Evolutionary conservation across 2,113 vertebrate genomes (phyloP).

Genomic region (Canis aureus): DNA sequence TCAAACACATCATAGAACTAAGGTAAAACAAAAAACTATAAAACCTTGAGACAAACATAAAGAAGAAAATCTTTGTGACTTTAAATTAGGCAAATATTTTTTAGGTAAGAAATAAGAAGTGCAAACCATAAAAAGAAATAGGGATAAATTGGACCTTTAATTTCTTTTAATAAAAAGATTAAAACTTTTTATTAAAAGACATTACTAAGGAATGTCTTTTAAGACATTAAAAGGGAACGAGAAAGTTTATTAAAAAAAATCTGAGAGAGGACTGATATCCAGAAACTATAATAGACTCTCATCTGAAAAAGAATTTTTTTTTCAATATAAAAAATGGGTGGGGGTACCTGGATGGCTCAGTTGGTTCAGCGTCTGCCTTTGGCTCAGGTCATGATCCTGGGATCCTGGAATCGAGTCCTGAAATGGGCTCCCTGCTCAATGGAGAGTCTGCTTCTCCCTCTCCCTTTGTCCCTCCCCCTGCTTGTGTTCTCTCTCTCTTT

Average conservation of each 20-base stretch:
- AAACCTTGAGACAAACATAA: neutral
- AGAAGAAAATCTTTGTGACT: conserved; percentile 9
- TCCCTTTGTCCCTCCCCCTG: too few relatives aligned
- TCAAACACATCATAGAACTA: neutral
- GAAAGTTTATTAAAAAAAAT: neutral
- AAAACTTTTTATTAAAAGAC: neutral
- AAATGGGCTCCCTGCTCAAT: too few relatives aligned
- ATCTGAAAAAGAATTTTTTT: neutral
- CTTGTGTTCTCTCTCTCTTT: too few relatives aligned
- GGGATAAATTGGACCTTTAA: neutral
- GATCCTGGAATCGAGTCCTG: too few relatives aligned
- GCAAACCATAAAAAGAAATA: neutral
- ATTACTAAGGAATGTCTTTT: neutral
- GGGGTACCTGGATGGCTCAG: too few relatives aligned
- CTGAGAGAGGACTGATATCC: neutral
- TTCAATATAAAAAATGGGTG: too few relatives aligned
- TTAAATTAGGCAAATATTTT: neutral
- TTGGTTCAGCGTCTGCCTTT: too few relatives aligned
- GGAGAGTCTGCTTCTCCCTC: too few relatives aligned
- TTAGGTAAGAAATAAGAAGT: neutral
- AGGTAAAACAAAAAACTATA: neutral
- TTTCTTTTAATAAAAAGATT: neutral
- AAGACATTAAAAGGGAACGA: neutral
- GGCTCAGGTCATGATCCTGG: too few relatives aligned
- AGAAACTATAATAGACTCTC: neutral